Evolutionary conservation across 2,113 vertebrate genomes (phyloP), one percentile per base, ranked within the genome.

Genomic region (Rattus rattus): DNA sequence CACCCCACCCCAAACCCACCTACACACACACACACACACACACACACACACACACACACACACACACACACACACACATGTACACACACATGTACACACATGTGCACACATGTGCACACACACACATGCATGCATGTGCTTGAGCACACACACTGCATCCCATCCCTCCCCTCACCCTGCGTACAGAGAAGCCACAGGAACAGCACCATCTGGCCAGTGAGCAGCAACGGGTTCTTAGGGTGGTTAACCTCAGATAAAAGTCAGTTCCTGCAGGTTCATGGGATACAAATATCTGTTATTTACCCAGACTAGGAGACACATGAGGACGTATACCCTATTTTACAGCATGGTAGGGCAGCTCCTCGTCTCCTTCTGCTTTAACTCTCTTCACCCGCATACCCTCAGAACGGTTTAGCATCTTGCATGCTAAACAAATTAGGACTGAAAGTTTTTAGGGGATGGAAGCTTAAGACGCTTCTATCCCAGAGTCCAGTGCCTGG

Each of bases 121-220:
- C 63, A 28, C 63, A 11, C 24, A 65, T 26, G 11, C 12, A 69
- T 30, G 26, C 65, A 33, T 26, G 43, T 43, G 43, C 43, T 43
- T 43, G 43, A 43, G 54, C 54, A 14, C 54, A 2, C 54, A 14
- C 54, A 69, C 13, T 69, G 4, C 13, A 5, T 67, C 63, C 63
- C 65, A 30, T 4, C 65, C 11, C 4, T 67, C 67, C 67, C n/a
- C 8, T 39, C 8, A 9, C 72, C 72, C n/a, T n/a, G 0, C 30
- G 36, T 36, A 33, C 13, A 70, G 3, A 52, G 9, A 87, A 52
- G 54, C 1, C 86, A 80, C 69, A 97, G 47, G 92, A 97, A 95
- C 70, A 84, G 97, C 96, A 59, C 98, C 98, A 98, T 97, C 98
- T 98, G 94, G 88, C 94, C 61, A 90, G 43, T 59, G 2, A 96